Evolutionary conservation across 2,797 vertebrate genomes (phyloP).

Genomic region (Hippocampus kuda): DNA sequence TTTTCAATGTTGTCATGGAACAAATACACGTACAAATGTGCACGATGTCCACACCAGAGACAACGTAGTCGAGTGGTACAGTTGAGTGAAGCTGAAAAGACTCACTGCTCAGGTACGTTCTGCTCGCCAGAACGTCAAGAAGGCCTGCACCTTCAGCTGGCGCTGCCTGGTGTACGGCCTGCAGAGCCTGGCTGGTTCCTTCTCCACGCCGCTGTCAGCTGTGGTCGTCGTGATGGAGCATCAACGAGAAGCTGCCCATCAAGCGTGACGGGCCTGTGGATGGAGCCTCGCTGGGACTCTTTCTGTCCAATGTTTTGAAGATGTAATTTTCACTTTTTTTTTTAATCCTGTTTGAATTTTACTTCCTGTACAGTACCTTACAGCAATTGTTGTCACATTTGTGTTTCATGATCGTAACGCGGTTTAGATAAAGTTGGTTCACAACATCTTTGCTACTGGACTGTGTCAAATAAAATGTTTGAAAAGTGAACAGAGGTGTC

Average conservation of each 20-base stretch:
- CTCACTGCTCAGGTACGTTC: background rate
- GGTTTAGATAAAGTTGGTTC: background rate
- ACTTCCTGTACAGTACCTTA: background rate
- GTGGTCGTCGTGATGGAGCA: slow-evolving; percentile 56
- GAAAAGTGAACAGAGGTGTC: no score
- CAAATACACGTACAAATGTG: no score
- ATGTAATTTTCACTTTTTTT: background rate
- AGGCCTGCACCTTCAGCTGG: slow-evolving; percentile 75
- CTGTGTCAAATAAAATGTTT: background rate
- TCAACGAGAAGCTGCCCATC: slow-evolving; percentile 11
- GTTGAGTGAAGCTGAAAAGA: background rate
- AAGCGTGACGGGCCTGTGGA: background rate
- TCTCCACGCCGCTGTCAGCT: slow-evolving; percentile 62
- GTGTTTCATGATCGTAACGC: background rate
- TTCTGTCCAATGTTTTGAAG: background rate
- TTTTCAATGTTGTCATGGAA: no score
- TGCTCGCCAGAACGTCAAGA: slow-evolving; percentile 72
- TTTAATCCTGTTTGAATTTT: background rate
- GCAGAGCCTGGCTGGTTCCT: slow-evolving; percentile 68
- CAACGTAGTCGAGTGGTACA: background rate
- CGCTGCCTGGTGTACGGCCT: slow-evolving; percentile 75
- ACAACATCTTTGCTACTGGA: background rate
- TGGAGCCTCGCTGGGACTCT: background rate
- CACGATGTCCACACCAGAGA: no score
- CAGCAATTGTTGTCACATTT: background rate